These are phyloP conservation scores for Catharus ustulatus DNA, from an alignment of 2,797 vertebrate species.

Conservation along the genomic window DNA sequence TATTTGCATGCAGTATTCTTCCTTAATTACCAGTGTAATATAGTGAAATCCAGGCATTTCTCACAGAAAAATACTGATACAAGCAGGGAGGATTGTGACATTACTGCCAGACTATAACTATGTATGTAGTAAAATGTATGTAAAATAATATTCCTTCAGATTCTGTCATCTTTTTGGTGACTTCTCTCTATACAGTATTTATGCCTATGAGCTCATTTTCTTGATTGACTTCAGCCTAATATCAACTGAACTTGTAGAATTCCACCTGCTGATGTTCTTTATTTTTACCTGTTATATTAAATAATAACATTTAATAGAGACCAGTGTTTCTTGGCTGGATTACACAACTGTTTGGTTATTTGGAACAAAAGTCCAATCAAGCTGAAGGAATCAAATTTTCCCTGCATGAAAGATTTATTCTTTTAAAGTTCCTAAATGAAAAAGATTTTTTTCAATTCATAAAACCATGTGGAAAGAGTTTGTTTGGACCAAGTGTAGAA, in stretches of 20 bases:
- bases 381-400: neutral
- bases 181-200: neutral
- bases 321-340: neutral
- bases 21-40: neutral
- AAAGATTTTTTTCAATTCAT: neutral
- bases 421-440: neutral
- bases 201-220: neutral
- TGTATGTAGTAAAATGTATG: neutral
- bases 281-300: neutral
- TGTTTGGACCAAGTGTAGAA: neutral
- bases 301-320: neutral
- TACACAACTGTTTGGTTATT: neutral
- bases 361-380: slow-evolving; percentile 33
- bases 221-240: neutral
- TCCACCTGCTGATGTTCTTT: neutral
- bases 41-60: neutral
- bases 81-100: neutral
- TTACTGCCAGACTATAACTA: neutral
- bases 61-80: neutral
- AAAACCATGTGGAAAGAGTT: neutral
- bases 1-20: neutral
- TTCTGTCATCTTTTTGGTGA: neutral
- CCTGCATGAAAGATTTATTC: neutral
- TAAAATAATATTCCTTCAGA: neutral
- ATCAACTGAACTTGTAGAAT: neutral